Percentiles rank a stretch among this genome's conserved stretches.
Evolutionary conservation across 2,888 invertebrate genomes (phyloP).

Genomic region (Formica aserva): DNA sequence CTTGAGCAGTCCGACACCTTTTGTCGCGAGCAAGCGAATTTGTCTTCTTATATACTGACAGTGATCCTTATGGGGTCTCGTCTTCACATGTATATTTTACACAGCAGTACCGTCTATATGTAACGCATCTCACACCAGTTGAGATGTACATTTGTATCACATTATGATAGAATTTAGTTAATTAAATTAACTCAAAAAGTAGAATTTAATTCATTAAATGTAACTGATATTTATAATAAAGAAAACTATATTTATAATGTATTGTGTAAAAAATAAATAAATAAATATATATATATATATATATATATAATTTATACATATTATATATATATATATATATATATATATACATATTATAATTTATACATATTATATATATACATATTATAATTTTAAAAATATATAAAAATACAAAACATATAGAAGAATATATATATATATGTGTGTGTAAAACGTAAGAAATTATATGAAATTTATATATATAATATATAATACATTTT

Average conservation of each 20-base stretch:
- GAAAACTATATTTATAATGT: no score
- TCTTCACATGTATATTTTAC: background rate
- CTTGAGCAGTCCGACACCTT: conserved; percentile 26
- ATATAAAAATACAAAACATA: background rate
- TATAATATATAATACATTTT: background rate
- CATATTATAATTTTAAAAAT: background rate
- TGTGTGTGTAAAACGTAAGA: background rate
- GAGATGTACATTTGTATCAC: background rate
- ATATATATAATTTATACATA: no score
- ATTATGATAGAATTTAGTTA: background rate
- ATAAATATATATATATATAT: no score
- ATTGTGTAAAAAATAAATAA: no score
- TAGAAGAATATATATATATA: background rate
- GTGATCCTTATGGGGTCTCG: background rate
- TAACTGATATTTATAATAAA: no score
- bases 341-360: no score
- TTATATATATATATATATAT: no score
- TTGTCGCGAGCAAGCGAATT: conserved; percentile 3
- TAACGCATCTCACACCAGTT: background rate
- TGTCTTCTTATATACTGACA: conserved; percentile 33
- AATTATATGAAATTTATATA: background rate
- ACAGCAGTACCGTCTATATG: conserved; percentile 5
- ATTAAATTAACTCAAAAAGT: background rate
- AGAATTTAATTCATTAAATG: background rate
- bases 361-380: background rate